A percentile compares a stretch with the other conserved stretches of the same genome.
phyloP scores from a whole-genome alignment of 1,140 invertebrate species.

The Phenacoccus solenopsis region DNA sequence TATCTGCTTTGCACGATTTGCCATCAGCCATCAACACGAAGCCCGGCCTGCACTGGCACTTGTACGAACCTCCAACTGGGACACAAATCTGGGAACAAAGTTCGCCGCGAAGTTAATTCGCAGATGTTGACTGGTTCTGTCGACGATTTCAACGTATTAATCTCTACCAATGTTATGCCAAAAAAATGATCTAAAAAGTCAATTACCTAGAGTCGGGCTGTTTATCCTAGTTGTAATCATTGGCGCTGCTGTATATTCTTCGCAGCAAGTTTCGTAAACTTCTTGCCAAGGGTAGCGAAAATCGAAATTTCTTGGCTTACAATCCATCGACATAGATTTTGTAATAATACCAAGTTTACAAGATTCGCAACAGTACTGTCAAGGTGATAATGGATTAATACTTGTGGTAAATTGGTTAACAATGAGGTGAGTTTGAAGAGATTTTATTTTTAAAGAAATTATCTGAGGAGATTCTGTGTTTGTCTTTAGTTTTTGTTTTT shows the following conservation, averaged over 20 bases:
- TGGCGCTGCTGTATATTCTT: no score
- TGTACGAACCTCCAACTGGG: constrained; percentile 50
- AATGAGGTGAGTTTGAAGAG: no score
- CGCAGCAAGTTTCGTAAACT: constrained; percentile 34
- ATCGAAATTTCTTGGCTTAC: constrained; percentile 31
- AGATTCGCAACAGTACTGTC: constrained; percentile 33
- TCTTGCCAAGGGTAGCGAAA: constrained; percentile 35
- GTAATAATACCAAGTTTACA: constrained; percentile 36
- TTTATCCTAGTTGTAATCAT: no score
- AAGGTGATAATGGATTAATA: neutral
- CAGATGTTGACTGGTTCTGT: constrained; percentile 37
- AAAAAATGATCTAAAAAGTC: no score
- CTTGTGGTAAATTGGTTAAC: no score
- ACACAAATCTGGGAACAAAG: constrained; percentile 62
- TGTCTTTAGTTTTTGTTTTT: no score
- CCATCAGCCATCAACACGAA: constrained; percentile 52
- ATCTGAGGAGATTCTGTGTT: no score
- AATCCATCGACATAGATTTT: constrained; percentile 32
- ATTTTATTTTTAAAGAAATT: no score
- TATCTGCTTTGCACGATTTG: constrained; percentile 40
- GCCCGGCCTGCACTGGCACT: constrained; percentile 57
- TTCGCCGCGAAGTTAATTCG: constrained; percentile 44
- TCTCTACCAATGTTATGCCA: no score
- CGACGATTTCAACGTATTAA: no score
- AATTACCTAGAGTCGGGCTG: no score